These are phyloP conservation scores for Leptobrachium leishanense DNA, from an alignment of 2,113 vertebrate species.

Conservation along the genomic window DNA sequence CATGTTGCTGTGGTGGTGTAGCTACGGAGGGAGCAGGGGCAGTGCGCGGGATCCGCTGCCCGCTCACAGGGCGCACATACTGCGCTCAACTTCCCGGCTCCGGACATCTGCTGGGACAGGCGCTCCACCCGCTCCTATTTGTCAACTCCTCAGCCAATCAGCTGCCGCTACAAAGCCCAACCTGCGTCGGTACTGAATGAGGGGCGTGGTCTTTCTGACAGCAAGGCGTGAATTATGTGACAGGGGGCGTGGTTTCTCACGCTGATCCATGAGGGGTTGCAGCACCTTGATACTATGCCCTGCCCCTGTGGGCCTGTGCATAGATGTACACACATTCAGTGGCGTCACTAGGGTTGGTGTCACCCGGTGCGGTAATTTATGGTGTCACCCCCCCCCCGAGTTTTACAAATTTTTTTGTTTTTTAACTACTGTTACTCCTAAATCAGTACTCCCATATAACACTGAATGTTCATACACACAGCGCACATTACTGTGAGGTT, in stretches of 20 bases:
- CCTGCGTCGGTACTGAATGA: slow-evolving; percentile 25
- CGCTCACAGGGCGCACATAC: slow-evolving; percentile 12
- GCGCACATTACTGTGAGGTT: too few relatives aligned
- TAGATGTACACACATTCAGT: too few relatives aligned
- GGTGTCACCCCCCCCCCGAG: too few relatives aligned
- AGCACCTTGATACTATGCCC: too few relatives aligned
- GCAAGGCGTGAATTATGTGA: neutral
- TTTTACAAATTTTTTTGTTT: too few relatives aligned
- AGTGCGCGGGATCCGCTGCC: slow-evolving; percentile 2
- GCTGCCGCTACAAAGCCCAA: neutral
- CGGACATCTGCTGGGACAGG: slow-evolving; percentile 10
- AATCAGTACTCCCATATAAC: too few relatives aligned
- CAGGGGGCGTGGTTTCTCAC: neutral
- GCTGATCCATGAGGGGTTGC: neutral
- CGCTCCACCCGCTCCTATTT: slow-evolving; percentile 25
- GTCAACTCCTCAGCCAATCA: slow-evolving; percentile 37
- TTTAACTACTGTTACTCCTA: too few relatives aligned
- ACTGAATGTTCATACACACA: too few relatives aligned
- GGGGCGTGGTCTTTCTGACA: neutral
- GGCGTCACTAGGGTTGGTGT: too few relatives aligned
- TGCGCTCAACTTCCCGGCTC: slow-evolving; percentile 19
- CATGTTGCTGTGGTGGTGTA: slow-evolving; percentile 25
- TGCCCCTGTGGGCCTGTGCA: too few relatives aligned
- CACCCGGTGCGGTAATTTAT: too few relatives aligned
- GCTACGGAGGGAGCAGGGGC: neutral